Evolutionary conservation across 2,113 vertebrate species (phyloP).

Genomic region (Spea multiplicata): DNA sequence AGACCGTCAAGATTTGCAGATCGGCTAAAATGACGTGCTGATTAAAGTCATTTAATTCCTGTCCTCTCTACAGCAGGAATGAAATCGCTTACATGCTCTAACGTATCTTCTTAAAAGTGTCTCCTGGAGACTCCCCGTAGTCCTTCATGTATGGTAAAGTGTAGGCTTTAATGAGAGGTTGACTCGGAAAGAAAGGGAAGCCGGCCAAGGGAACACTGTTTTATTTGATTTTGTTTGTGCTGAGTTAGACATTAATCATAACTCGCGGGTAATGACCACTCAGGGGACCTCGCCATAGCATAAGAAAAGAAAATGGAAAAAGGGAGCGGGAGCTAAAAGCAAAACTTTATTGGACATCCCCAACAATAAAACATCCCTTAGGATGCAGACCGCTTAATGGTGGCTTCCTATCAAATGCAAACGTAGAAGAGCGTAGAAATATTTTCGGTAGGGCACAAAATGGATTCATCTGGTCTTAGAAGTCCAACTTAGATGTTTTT

Average conservation of each 20-base stretch:
- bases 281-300: slow-evolving; percentile 15
- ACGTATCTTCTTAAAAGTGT: slow-evolving; percentile 6
- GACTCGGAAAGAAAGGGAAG: slow-evolving; percentile 41
- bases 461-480: no score
- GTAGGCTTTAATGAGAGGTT: slow-evolving; percentile 40
- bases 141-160: slow-evolving; percentile 6
- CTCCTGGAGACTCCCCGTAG: slow-evolving; percentile 12
- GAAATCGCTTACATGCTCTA: background rate
- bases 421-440: background rate
- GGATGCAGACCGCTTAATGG: no score
- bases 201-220: slow-evolving; percentile 17
- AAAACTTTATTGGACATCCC: slow-evolving; percentile 4
- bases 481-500: no score
- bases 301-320: slow-evolving; percentile 25
- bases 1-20: background rate
- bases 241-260: slow-evolving; percentile 50
- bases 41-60: slow-evolving; percentile 8
- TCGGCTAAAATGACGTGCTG: slow-evolving; percentile 25
- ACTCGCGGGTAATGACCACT: slow-evolving; percentile 48
- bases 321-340: slow-evolving; percentile 16
- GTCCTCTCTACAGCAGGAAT: slow-evolving; percentile 11
- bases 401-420: background rate
- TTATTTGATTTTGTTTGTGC: slow-evolving; percentile 47
- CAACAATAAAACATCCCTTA: slow-evolving; percentile 7
- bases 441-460: background rate